Evolutionary conservation across 1,140 invertebrate genomes (phyloP).

Genomic region (Drosophila lini): DNA sequence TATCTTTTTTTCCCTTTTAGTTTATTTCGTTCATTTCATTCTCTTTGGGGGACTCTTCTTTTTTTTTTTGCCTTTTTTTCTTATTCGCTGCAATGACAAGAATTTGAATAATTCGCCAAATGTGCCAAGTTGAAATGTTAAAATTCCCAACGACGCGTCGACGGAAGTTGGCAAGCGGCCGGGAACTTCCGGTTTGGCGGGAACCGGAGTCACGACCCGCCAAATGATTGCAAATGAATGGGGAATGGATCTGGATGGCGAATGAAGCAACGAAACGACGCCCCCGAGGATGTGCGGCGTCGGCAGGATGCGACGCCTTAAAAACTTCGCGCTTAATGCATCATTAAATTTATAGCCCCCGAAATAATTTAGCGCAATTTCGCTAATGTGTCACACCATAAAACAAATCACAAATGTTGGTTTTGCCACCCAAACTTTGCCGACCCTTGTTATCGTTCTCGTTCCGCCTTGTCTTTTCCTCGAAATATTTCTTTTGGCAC

Average conservation of each 20-base stretch:
- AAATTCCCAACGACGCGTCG: conserved; percentile 68
- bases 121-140: conserved; percentile 83
- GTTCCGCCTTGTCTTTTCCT: conserved; percentile 3
- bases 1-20: conserved; percentile 12
- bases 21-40: conserved; percentile 52
- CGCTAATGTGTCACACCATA: conserved; percentile 72
- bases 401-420: conserved; percentile 51
- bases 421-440: conserved; percentile 19
- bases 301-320: conserved; percentile 40
- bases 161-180: conserved; percentile 71
- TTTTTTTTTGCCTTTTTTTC: conserved; percentile 17
- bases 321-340: conserved; percentile 61
- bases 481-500: conserved; percentile 16
- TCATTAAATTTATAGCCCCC: conserved; percentile 77
- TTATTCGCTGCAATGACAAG: conserved; percentile 72
- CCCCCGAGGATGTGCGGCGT: conserved; percentile 42
- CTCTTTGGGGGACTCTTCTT: conserved; percentile 14
- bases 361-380: conserved; percentile 75
- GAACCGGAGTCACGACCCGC: conserved; percentile 73
- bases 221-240: conserved; percentile 83
- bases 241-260: conserved; percentile 13
- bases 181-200: conserved; percentile 71
- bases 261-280: conserved; percentile 14
- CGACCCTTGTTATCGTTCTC: conserved; percentile 18
- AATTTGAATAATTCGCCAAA: conserved; percentile 82